A percentile compares a stretch with the other conserved stretches of the same genome.
Conservation (phyloP, 1,140 invertebrate species). For the Bombus huntii region DNA sequence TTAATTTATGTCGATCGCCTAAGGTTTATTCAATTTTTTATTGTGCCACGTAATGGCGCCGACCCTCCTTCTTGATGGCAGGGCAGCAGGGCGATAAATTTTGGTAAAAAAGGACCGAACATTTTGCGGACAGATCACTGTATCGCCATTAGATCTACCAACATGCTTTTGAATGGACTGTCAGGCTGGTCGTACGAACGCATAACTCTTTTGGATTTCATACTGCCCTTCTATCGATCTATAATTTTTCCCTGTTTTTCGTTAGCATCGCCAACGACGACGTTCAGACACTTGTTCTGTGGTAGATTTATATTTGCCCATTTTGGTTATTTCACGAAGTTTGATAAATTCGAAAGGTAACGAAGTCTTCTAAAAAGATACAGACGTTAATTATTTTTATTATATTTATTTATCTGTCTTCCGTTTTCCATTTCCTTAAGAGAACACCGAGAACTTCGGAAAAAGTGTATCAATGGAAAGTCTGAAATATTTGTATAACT, state of each 20-base stretch:
- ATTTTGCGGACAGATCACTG: neutral
- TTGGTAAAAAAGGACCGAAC: neutral
- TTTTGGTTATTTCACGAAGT: no score
- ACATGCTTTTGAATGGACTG: conserved; percentile 18
- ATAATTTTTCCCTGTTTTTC: neutral
- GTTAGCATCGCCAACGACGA: neutral
- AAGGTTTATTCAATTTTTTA: conserved; percentile 6
- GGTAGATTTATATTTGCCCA: neutral
- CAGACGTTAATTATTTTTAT: no score
- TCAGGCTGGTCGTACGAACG: neutral
- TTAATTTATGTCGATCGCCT: conserved; percentile 12
- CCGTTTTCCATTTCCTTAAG: neutral
- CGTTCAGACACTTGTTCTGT: neutral
- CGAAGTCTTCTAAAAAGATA: no score
- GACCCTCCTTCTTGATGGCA: neutral
- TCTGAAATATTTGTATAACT: neutral
- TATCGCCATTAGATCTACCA: neutral
- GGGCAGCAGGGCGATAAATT: conserved; percentile 4
- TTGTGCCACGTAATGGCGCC: neutral
- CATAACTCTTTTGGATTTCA: conserved; percentile 3
- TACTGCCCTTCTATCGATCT: neutral
- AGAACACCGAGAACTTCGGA: neutral
- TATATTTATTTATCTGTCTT: no score
- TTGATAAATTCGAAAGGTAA: no score
- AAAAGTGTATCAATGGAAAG: neutral